Base-by-base conservation (phyloP, 2,888 invertebrate genomes). In the Apamea monoglypha region DNA sequence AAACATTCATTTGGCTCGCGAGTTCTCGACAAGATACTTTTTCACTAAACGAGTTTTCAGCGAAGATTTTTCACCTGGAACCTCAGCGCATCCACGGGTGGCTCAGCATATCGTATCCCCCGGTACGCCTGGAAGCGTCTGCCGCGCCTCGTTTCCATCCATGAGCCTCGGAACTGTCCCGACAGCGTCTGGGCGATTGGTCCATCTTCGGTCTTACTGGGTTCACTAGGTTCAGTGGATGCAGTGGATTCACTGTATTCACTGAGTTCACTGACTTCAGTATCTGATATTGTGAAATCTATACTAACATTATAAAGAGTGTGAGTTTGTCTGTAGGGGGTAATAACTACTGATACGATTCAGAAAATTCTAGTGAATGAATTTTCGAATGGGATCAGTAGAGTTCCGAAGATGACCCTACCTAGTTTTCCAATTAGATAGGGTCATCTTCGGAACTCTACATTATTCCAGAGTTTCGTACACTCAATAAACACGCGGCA, bases 91-190 rank as follows among this genome's bases (percentile, higher is more conserved):
- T 93, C 94, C 0, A 94, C 87, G 0, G 97, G 97, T 0, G 96
- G 93, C 78, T 95, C 92, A 0, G 96, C 96, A 84, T 96, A 97
- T 40, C 93, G 92, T 76, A 97, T 95, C 12, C 96, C 96, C 0
- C 96, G 92, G 90, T 96, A 97, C 0, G 97, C 95, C 81, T 94
- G 94, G 86, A 97, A 94, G 53, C 86, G 89, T 0, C 93, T 87
- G 0, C 95, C 96, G 36, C 92, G 92, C 1, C 96, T 93, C 2
- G 96, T 93, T 59, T 85, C 80, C 93, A 97, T 92, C 82, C 92
- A 93, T 2, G 92, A 92, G 3, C 97, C 97, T 3, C 89, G 91
- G 74, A 97, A 92, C 70, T 78, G 85, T 0, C 97, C 97, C 21
- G 95, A 87, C 1, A 90, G 85, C 1, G 91, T 89, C 53, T 79